These are phyloP conservation scores for Lacerta agilis DNA, from an alignment of 2,797 vertebrate genomes.

Conservation along the genomic window DNA sequence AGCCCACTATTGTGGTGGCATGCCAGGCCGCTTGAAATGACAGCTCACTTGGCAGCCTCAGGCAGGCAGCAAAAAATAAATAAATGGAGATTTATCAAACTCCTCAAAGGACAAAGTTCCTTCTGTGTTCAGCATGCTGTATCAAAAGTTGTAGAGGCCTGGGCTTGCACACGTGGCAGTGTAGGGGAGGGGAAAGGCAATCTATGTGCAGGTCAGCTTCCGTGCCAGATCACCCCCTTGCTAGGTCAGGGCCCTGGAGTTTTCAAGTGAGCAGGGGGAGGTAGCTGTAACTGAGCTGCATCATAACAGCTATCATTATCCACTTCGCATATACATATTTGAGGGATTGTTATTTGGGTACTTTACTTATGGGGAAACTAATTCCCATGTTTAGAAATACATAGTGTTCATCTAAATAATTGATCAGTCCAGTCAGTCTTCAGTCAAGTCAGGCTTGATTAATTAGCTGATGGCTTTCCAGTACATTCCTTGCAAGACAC, in stretches of 20 bases:
- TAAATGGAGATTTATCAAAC: background rate
- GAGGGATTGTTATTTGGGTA: slow-evolving; percentile 62
- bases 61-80: background rate
- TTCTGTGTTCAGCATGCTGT: background rate
- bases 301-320: slow-evolving; percentile 5
- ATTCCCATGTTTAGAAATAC: slow-evolving; percentile 84
- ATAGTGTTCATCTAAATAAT: slow-evolving; percentile 97
- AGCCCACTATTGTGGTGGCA: background rate
- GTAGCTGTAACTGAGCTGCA: background rate
- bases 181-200: too few species aligned
- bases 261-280: background rate
- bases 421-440: slow-evolving; percentile 90
- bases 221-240: background rate
- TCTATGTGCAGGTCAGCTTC: background rate
- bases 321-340: slow-evolving; percentile 57
- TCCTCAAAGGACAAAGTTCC: background rate
- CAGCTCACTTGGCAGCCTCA: background rate
- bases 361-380: slow-evolving; percentile 84
- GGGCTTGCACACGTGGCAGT: background rate
- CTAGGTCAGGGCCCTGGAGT: background rate
- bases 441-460: slow-evolving; percentile 86
- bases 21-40: background rate
- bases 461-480: slow-evolving; percentile 93
- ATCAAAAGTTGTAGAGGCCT: background rate
- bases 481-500: slow-evolving; percentile 83